phyloP scores from a whole-genome alignment of 2,113 vertebrate genomes.

The Corythaixoides concolor region DNA sequence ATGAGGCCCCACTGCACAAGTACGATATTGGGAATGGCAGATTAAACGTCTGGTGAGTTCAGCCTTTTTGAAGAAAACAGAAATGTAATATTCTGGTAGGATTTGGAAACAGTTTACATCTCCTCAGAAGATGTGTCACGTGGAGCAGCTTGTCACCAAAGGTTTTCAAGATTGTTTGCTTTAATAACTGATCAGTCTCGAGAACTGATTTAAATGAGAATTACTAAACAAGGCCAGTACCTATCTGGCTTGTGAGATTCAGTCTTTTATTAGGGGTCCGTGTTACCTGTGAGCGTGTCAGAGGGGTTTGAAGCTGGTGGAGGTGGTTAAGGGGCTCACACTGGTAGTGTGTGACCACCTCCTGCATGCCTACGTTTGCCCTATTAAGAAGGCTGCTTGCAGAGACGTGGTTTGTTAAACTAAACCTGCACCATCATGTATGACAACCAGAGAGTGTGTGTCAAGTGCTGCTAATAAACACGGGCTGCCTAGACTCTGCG shows the following conservation, averaged over 20 bases:
- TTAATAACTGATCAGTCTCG: background rate
- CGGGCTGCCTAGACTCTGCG: background rate
- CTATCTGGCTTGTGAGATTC: background rate
- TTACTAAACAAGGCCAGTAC: background rate
- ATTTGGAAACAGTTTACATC: background rate
- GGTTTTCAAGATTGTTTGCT: background rate
- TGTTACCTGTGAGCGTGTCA: rapidly evolving
- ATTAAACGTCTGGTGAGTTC: background rate
- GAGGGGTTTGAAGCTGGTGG: background rate
- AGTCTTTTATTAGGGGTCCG: rapidly evolving
- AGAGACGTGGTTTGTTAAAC: background rate
- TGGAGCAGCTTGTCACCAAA: background rate
- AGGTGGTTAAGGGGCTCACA: background rate
- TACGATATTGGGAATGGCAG: conserved; percentile 24
- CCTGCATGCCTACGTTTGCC: background rate
- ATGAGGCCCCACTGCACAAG: conserved; percentile 36
- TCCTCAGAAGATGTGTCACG: background rate
- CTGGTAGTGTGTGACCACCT: background rate
- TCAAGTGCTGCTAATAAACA: background rate
- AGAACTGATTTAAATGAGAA: background rate
- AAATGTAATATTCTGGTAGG: background rate
- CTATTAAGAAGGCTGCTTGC: background rate
- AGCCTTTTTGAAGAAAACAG: background rate
- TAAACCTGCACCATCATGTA: background rate
- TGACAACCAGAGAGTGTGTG: background rate